Percentiles rank a stretch among this genome's conserved stretches.
Conservation (phyloP, 2,888 invertebrate genomes). For the Mayetiola destructor region DNA sequence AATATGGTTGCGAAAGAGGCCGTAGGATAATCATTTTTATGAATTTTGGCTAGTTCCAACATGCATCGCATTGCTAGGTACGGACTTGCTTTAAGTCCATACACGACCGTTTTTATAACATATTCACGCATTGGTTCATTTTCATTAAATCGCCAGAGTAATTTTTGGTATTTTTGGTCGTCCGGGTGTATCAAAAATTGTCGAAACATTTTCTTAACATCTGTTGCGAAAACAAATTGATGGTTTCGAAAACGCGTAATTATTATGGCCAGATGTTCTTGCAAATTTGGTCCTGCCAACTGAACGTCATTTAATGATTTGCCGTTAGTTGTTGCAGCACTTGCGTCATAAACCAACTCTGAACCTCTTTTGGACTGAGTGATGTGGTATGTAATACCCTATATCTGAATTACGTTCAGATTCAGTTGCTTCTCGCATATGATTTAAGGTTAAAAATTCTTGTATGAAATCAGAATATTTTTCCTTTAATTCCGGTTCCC, state of each 20-base stretch:
- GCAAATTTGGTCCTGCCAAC: slow-evolving; percentile 15
- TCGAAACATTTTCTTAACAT: slow-evolving; percentile 18
- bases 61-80: slow-evolving; percentile 6
- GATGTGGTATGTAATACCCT: slow-evolving; percentile 14
- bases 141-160: slow-evolving; percentile 17
- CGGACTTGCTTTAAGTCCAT: slow-evolving; percentile 19
- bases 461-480: neutral
- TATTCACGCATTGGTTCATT: slow-evolving; percentile 17
- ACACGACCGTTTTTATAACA: slow-evolving; percentile 19
- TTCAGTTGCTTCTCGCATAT: neutral
- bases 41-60: no score
- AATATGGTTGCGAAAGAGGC: no score
- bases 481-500: neutral
- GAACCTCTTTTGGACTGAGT: slow-evolving; percentile 6
- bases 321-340: slow-evolving; percentile 10
- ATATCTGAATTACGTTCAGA: neutral
- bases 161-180: slow-evolving; percentile 16
- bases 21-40: no score
- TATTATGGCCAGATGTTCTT: slow-evolving; percentile 15
- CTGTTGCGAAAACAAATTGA: slow-evolving; percentile 17
- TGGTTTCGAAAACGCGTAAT: slow-evolving; percentile 15
- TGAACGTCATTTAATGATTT: slow-evolving; percentile 16
- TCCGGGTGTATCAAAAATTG: slow-evolving; percentile 15
- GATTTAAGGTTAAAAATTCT: neutral
- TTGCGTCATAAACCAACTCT: slow-evolving; percentile 17